phyloP scores from a whole-genome alignment of 37 sponge, comb jelly and placozoan genomes.

The Ephydatia muelleri region DNA sequence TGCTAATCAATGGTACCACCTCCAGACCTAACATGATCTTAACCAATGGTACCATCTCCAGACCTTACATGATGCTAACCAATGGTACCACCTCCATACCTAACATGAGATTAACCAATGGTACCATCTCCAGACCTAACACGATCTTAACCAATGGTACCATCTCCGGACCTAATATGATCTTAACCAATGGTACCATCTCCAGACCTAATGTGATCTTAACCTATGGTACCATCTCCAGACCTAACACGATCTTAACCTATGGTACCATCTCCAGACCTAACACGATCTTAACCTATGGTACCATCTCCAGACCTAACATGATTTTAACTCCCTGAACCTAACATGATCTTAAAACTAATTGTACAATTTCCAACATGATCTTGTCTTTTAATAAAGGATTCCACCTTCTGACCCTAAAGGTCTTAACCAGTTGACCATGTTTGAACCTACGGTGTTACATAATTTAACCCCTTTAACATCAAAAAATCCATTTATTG shows the following conservation, averaged over 20 bases:
- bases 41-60: neutral
- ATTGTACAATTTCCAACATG: too few relatives aligned
- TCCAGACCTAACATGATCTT: neutral
- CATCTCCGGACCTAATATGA: neutral
- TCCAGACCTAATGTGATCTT: slow-evolving; percentile 24
- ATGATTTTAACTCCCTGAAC: slow-evolving; percentile 18
- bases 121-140: slow-evolving; percentile 2
- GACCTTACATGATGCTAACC: neutral
- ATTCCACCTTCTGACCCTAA: too few relatives aligned
- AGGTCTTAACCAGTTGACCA: too few relatives aligned
- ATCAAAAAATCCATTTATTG: too few relatives aligned
- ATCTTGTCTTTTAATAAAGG: too few relatives aligned
- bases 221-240: slow-evolving; percentile 16
- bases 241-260: neutral
- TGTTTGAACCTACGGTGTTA: too few relatives aligned
- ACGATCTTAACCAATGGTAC: too few relatives aligned
- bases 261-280: neutral
- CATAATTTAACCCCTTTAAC: too few relatives aligned
- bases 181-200: too few relatives aligned
- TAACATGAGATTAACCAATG: slow-evolving; percentile 26
- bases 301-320: too few relatives aligned
- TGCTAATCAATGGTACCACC: neutral
- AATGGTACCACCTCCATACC: too few relatives aligned
- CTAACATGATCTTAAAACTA: neutral
- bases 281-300: too few relatives aligned